A percentile compares a stretch with the other conserved stretches of the same genome.
These are phyloP conservation scores for Capromys pilorides DNA, from an alignment of 2,797 vertebrate species.

Conservation along the genomic window DNA sequence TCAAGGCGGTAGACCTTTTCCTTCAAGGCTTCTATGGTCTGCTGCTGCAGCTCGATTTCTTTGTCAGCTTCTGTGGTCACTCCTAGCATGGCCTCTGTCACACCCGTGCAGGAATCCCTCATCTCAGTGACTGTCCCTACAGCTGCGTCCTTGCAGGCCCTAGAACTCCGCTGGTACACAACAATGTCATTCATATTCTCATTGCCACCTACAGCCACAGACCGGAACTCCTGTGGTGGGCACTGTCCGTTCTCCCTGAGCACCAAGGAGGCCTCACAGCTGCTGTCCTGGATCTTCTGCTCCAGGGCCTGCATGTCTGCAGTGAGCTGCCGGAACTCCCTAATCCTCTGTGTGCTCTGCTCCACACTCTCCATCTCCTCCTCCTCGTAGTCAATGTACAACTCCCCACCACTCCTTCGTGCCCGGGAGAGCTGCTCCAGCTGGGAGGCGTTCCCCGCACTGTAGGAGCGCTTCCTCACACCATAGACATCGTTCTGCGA, in stretches of 20 bases:
- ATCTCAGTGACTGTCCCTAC: constrained; percentile 87
- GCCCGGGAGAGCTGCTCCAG: constrained; percentile 89
- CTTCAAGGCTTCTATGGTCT: constrained; percentile 95
- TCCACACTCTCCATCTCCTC: constrained; percentile 90
- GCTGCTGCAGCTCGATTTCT: constrained; percentile 96
- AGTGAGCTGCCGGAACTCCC: constrained; percentile 94
- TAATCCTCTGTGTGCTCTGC: constrained; percentile 90
- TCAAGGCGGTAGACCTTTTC: constrained; percentile 97
- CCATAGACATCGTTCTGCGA: constrained; percentile 83
- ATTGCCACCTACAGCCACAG: constrained; percentile 90
- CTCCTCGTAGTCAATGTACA: constrained; percentile 92
- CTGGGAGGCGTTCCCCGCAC: constrained; percentile 94
- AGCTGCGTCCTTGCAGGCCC: constrained; percentile 85
- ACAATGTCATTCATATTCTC: constrained; percentile 91
- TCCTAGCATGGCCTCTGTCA: constrained; percentile 95
- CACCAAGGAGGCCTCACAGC: constrained; percentile 80
- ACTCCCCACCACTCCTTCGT: constrained; percentile 89
- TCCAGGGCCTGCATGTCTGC: constrained; percentile 96
- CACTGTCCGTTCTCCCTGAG: constrained; percentile 67
- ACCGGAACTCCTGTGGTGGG: constrained; percentile 85
- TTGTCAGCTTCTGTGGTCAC: constrained; percentile 91
- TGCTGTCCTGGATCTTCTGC: constrained; percentile 91
- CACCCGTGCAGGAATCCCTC: constrained; percentile 87
- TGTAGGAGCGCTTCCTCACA: constrained; percentile 95
- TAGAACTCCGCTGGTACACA: constrained; percentile 82